Evolutionary conservation across 2,888 invertebrate species (phyloP).

Genomic region (Eumerus sabulonum): DNA sequence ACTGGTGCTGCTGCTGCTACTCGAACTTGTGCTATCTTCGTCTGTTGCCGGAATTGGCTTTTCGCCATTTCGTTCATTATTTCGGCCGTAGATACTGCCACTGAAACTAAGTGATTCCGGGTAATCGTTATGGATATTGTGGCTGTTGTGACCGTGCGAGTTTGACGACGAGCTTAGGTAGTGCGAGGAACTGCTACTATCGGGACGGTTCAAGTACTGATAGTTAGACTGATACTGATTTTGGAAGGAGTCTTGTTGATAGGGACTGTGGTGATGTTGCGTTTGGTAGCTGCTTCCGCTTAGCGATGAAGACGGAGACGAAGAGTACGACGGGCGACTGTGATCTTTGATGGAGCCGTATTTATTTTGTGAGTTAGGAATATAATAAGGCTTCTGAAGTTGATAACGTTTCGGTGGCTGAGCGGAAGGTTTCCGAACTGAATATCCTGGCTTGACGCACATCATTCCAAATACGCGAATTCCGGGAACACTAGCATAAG

Average conservation of each 20-base stretch:
- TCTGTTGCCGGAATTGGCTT: conserved; percentile 75
- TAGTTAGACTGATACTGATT: conserved; percentile 75
- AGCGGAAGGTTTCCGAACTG: conserved; percentile 76
- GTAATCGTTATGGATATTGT: conserved; percentile 71
- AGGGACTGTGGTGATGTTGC: conserved; percentile 70
- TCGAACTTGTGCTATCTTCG: conserved; percentile 62
- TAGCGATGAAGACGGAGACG: conserved; percentile 31
- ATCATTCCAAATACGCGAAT: conserved; percentile 97
- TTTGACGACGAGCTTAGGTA: conserved; percentile 60
- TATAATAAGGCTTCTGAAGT: conserved; percentile 77
- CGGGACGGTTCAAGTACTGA: conserved; percentile 78
- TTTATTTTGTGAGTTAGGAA: conserved; percentile 73
- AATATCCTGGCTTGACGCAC: conserved; percentile 84
- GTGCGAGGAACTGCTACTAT: conserved; percentile 72
- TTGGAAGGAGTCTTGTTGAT: conserved; percentile 72
- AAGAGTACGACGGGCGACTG: conserved; percentile 59
- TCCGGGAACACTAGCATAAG: conserved; percentile 95
- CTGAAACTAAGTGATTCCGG: conserved; percentile 76
- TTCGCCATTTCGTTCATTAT: conserved; percentile 77
- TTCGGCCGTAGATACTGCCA: conserved; percentile 76
- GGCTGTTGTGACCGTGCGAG: conserved; percentile 69
- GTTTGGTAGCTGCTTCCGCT: conserved; percentile 73
- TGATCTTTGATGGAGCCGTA: conserved; percentile 69
- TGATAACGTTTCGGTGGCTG: conserved; percentile 78
- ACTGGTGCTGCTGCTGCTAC: conserved; percentile 49